Percentiles rank a stretch among this genome's conserved stretches.
Conservation (phyloP, 2,888 invertebrate genomes). For the Copidosoma aretas region DNA sequence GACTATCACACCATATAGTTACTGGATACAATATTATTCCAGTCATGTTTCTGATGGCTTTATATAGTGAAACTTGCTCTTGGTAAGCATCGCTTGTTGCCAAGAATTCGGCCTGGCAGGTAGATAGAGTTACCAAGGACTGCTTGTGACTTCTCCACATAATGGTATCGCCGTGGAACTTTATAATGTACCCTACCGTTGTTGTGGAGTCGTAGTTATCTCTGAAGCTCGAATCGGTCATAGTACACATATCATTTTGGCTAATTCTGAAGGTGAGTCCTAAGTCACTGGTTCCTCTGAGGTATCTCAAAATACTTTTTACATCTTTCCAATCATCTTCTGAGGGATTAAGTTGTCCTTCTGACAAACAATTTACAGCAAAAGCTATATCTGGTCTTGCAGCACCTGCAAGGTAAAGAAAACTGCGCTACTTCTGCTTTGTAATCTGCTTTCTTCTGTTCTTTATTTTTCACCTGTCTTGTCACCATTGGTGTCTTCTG, state of each 20-base stretch:
- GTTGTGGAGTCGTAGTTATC: slow-evolving; percentile 39
- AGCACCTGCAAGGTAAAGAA: neutral
- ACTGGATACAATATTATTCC: neutral
- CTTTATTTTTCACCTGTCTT: slow-evolving; percentile 26
- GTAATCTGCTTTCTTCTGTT: slow-evolving; percentile 15
- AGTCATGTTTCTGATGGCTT: neutral
- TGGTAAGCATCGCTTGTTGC: neutral
- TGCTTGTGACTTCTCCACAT: slow-evolving; percentile 44
- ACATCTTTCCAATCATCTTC: slow-evolving; percentile 38
- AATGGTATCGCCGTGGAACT: slow-evolving; percentile 37
- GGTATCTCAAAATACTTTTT: slow-evolving; percentile 35
- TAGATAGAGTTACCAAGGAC: neutral
- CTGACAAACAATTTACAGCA: slow-evolving; percentile 29
- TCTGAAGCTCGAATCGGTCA: slow-evolving; percentile 44
- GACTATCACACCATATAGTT: neutral
- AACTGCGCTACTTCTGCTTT: no score
- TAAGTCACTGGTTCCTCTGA: slow-evolving; percentile 29
- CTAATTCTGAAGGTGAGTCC: slow-evolving; percentile 31
- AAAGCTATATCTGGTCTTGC: slow-evolving; percentile 31
- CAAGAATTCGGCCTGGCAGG: neutral
- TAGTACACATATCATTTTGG: slow-evolving; percentile 38
- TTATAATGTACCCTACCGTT: slow-evolving; percentile 37
- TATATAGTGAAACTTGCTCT: neutral
- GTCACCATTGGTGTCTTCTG: slow-evolving; percentile 37
- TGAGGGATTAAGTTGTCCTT: slow-evolving; percentile 32